These are phyloP conservation scores for Naja naja DNA, from an alignment of 2,113 vertebrate genomes.

Conservation along the genomic window DNA sequence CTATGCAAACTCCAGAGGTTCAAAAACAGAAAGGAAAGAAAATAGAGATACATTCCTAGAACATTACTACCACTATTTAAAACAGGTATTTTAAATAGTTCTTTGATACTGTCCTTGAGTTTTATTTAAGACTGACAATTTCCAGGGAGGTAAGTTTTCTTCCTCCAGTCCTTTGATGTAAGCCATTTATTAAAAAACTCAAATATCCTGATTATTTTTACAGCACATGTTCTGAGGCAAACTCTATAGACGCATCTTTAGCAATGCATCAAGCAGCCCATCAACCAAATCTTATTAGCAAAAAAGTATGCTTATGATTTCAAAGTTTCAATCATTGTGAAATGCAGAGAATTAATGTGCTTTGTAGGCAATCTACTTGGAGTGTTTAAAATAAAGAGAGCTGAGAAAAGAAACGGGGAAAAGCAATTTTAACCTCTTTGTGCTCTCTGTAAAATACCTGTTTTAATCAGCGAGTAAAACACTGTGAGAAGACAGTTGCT, in stretches of 20 bases:
- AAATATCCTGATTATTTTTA: background rate
- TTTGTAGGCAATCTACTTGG: background rate
- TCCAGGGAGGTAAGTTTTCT: background rate
- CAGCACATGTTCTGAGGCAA: background rate
- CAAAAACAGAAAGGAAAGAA: slow-evolving; percentile 12
- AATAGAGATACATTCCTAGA: background rate
- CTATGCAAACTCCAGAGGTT: background rate
- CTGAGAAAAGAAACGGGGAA: background rate
- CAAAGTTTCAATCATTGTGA: background rate
- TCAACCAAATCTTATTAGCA: background rate
- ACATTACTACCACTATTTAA: slow-evolving; percentile 40
- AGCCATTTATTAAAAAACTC: background rate
- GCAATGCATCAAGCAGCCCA: background rate
- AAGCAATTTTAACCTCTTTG: slow-evolving; percentile 39
- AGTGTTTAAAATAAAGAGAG: background rate
- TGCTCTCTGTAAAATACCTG: slow-evolving; percentile 69
- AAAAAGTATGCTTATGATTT: background rate
- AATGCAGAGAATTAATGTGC: background rate
- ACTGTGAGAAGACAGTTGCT: slow-evolving; percentile 17
- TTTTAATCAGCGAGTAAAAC: slow-evolving; percentile 62
- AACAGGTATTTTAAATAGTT: slow-evolving; percentile 65
- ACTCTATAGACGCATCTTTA: background rate
- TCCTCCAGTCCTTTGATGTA: background rate
- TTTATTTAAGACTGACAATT: background rate
- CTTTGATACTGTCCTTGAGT: background rate